Evolutionary conservation across 2,888 invertebrate genomes (phyloP).

Genomic region (Acrobasis consociella): DNA sequence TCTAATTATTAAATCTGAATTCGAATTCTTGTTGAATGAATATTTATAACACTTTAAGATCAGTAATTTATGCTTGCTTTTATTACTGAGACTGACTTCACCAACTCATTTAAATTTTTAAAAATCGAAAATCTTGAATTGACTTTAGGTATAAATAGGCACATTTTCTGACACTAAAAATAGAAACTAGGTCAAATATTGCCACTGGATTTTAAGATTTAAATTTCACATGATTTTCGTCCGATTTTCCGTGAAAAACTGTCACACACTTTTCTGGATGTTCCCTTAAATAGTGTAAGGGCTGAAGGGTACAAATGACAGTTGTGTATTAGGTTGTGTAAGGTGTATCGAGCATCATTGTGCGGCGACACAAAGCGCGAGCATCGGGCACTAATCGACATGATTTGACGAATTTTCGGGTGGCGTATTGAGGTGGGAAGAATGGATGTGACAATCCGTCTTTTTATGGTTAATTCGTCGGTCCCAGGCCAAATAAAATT

Average conservation of each 20-base stretch:
- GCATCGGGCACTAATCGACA: conserved; percentile 78
- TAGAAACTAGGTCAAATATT: not conserved
- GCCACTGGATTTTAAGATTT: not conserved
- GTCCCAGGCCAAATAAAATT: no score
- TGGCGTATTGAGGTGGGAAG: conserved; percentile 36
- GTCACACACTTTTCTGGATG: conserved; percentile 48
- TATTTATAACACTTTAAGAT: no score
- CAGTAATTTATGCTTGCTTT: no score
- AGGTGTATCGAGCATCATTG: conserved; percentile 61
- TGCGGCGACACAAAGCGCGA: conserved; percentile 70
- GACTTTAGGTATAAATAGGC: no score
- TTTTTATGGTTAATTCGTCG: no score
- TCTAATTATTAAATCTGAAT: no score
- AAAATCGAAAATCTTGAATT: no score
- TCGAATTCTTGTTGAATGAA: no score
- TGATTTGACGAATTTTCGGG: conserved; percentile 72
- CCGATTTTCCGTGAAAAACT: conserved; percentile 64
- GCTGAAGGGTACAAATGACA: conserved; percentile 64
- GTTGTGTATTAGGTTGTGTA: conserved; percentile 69
- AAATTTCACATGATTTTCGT: conserved; percentile 44
- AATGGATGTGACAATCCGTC: conserved; percentile 40
- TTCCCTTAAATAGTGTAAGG: conserved; percentile 67
- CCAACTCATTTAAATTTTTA: no score
- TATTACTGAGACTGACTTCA: no score
- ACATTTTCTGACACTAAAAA: not conserved